Evolutionary conservation across 2,888 invertebrate species (phyloP).

Genomic region (Dicyrtomina minuta): DNA sequence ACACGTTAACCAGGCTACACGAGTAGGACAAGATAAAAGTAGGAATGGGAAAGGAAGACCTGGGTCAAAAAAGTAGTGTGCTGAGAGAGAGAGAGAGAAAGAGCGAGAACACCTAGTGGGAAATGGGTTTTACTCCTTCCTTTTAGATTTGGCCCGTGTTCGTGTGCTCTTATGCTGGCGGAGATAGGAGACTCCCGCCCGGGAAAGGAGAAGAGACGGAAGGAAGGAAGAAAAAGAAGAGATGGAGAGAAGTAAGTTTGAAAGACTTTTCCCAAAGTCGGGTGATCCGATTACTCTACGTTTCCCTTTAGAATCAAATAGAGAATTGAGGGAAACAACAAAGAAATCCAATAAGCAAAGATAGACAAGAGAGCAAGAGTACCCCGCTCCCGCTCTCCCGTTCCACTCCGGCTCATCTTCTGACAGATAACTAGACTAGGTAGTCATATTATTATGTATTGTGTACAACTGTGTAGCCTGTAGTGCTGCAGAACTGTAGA

Average conservation of each 20-base stretch:
- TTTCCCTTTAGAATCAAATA: slow-evolving; percentile 30
- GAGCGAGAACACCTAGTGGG: no score
- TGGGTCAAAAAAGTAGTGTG: neutral
- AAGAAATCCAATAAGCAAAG: slow-evolving; percentile 33
- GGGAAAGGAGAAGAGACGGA: neutral
- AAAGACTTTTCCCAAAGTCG: slow-evolving; percentile 32
- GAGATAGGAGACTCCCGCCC: no score
- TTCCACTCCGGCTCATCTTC: slow-evolving; percentile 31
- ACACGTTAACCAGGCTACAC: no score
- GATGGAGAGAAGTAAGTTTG: slow-evolving; percentile 19
- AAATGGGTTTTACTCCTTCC: no score
- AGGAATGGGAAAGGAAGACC: neutral
- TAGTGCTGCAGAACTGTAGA: no score
- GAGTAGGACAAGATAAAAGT: neutral
- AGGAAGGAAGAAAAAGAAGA: slow-evolving; percentile 4
- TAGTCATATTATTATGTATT: neutral
- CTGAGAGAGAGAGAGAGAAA: neutral
- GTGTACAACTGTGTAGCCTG: neutral
- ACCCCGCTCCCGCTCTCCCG: neutral
- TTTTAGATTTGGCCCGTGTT: no score
- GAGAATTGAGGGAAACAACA: slow-evolving; percentile 32
- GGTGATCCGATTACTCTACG: slow-evolving; percentile 31
- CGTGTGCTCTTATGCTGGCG: no score
- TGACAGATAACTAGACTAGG: slow-evolving; percentile 20
- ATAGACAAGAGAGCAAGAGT: slow-evolving; percentile 19